A percentile compares a stretch with the other conserved stretches of the same genome.
These are phyloP conservation scores for Syncerus caffer DNA, from an alignment of 2,797 vertebrate genomes.

Conservation along the genomic window DNA sequence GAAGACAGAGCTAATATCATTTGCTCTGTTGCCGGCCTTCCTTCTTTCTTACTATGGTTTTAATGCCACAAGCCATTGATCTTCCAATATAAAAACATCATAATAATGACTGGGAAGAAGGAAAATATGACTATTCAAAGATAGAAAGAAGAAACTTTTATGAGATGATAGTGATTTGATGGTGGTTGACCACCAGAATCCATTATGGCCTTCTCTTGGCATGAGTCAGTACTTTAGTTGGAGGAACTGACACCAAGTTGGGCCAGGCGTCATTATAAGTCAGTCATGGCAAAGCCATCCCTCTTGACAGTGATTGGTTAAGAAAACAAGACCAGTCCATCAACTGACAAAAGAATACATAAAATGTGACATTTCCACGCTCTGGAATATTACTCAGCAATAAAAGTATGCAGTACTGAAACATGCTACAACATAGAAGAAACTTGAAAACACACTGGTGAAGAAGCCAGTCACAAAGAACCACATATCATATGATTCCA, in stretches of 20 bases:
- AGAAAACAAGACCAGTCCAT: neutral
- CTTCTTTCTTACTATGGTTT: slow-evolving; percentile 48
- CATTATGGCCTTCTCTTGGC: neutral
- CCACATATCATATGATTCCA: neutral
- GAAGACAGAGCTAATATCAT: slow-evolving; percentile 65
- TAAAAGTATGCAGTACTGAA: neutral
- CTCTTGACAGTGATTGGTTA: neutral
- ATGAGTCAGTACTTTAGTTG: accelerated
- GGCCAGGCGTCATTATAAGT: neutral
- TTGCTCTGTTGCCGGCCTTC: slow-evolving; percentile 44
- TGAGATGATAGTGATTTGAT: neutral
- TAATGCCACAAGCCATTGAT: slow-evolving; percentile 62
- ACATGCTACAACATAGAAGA: neutral
- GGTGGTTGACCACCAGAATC: accelerated
- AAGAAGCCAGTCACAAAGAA: neutral
- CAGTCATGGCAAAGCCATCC: neutral
- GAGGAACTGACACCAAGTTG: neutral
- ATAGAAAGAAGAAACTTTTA: neutral
- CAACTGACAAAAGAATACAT: neutral
- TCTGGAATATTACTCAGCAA: neutral
- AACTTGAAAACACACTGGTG: neutral
- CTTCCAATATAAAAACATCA: slow-evolving; percentile 45
- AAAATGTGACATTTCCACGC: neutral
- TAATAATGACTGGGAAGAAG: neutral
- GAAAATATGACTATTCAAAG: neutral